Base-by-base conservation (phyloP, 2,888 invertebrate genomes). In the Sipha maydis region DNA sequence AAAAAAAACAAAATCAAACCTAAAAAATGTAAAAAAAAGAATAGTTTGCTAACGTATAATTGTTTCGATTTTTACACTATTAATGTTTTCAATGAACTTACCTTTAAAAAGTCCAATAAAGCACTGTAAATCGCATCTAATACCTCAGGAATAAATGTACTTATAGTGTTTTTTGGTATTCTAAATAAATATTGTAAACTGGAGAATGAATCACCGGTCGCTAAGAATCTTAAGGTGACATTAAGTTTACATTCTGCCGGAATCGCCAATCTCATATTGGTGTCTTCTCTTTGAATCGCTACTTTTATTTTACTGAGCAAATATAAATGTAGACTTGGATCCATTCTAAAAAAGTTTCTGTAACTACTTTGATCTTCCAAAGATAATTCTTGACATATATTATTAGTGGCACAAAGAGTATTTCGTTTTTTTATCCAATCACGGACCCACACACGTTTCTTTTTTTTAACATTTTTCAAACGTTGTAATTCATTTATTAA, bases 401-500 rank as follows among this genome's bases (percentile, higher is more conserved):
- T n/a, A n/a, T n/a, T n/a, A n/a, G n/a, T n/a, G n/a, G n/a, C n/a
- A 80, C 80, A 67, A 67, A 67, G 67, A 80, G 67, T 69, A 80
- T 67, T 80, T 41, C 80, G 67, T 80, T 80, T 80, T 78, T 80
- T 80, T 80, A 80, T 80, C 41, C 67, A 80, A 80, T 80, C 80
- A 80, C 80, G 80, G 80, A 80, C 67, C 80, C 67, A 80, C 80
- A 80, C 67, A 80, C 80, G 67, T 80, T 80, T 80, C 80, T 80
- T 80, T 80, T 80, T 80, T 80, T 80, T 67, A 80, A 67, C 80
- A 67, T 38, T 67, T 80, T 56, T 78, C 80, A 80, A 67, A 80
- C 80, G 80, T 80, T 80, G 67, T 80, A 67, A 80, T 80, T 80
- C 67, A 67, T 80, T 67, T 5, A 67, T 80, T 80, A 80, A 80